Evolutionary conservation across 2,797 vertebrate species (phyloP).

Genomic region (Malurus splendens): DNA sequence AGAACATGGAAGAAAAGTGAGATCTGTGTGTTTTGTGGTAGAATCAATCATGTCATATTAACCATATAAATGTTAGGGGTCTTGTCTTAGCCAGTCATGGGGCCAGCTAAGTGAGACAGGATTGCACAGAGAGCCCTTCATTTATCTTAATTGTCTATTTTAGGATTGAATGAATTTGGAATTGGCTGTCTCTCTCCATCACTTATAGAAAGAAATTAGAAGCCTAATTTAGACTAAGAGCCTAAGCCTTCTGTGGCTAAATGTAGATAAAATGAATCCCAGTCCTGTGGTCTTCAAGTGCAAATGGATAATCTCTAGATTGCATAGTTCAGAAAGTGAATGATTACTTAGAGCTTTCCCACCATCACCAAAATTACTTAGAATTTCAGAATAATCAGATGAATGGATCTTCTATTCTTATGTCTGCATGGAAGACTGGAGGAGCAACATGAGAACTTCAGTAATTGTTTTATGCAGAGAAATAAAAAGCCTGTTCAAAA

Average conservation of each 20-base stretch:
- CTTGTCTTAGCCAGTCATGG: neutral
- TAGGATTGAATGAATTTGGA: neutral
- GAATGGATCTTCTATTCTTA: neutral
- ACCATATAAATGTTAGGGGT: neutral
- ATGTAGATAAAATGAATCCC: neutral
- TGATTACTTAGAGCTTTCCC: neutral
- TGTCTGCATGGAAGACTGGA: neutral
- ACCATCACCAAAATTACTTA: neutral
- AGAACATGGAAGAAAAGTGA: constrained; percentile 13
- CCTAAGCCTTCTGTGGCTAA: neutral
- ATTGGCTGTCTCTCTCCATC: neutral
- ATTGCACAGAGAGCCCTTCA: neutral
- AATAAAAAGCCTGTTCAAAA: rapidly evolving
- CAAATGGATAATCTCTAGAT: neutral
- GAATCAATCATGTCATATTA: constrained; percentile 27
- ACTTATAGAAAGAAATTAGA: neutral
- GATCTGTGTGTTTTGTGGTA: constrained; percentile 7
- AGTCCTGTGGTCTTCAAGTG: neutral
- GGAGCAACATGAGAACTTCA: neutral
- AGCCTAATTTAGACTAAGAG: neutral
- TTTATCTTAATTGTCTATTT: neutral
- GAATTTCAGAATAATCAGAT: neutral
- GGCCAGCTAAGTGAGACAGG: neutral
- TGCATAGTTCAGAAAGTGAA: neutral
- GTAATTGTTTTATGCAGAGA: neutral